Conservation (phyloP, 2,888 invertebrate genomes). For the Lycocerus yunnanus region DNA sequence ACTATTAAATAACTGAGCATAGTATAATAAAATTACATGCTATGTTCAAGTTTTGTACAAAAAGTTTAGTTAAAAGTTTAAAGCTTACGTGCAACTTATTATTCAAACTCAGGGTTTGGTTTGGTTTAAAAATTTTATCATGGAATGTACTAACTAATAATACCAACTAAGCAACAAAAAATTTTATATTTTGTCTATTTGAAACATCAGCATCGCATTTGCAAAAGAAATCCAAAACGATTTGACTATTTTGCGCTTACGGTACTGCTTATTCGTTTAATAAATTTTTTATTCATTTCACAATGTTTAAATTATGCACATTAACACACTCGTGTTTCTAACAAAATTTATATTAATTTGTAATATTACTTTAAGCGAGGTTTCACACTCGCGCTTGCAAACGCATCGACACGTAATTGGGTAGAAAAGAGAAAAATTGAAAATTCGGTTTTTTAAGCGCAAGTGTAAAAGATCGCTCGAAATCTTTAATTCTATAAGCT, state of each 20-base stretch:
- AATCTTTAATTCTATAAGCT: not conserved
- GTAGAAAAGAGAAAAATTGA: not conserved
- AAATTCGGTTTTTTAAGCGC: not conserved
- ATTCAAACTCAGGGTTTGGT: not conserved
- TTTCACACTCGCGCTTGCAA: not conserved
- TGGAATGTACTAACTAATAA: not conserved
- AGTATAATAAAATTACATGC: not conserved
- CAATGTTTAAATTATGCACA: not conserved
- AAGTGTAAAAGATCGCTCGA: not conserved
- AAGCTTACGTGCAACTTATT: not conserved
- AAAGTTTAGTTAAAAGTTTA: not conserved
- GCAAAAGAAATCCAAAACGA: not conserved
- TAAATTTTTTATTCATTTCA: not conserved
- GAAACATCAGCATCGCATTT: too few species aligned
- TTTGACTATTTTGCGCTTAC: not conserved
- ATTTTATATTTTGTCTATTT: not conserved
- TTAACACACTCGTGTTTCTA: not conserved
- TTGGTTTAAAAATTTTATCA: not conserved
- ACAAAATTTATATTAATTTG: not conserved
- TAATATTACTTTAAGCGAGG: not conserved
- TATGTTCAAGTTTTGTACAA: not conserved
- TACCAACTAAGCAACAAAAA: not conserved
- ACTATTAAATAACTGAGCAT: constrained; percentile 7
- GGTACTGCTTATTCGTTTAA: not conserved
- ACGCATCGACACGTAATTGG: not conserved